These are phyloP conservation scores for Ammospiza nelsoni DNA, from an alignment of 2,113 vertebrate genomes.

Conservation along the genomic window DNA sequence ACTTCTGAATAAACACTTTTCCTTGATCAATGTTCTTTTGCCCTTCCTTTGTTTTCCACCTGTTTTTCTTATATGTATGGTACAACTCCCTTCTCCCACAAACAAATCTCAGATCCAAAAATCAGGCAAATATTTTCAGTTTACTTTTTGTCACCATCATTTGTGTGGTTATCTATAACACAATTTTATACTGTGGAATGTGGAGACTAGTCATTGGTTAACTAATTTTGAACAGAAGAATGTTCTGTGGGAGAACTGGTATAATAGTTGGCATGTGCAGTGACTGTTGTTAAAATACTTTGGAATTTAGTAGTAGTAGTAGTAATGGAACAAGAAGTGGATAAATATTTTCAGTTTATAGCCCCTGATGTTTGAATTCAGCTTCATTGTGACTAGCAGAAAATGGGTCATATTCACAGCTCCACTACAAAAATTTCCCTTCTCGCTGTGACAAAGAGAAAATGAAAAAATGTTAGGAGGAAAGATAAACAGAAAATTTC, in stretches of 20 bases:
- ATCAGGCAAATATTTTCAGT: not conserved
- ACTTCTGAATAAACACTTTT: not conserved
- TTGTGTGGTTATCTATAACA: not conserved
- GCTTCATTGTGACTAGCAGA: not conserved
- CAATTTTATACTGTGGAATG: not conserved
- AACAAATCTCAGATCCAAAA: not conserved
- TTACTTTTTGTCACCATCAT: not conserved
- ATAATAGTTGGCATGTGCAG: not conserved
- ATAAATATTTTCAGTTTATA: not conserved
- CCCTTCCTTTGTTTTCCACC: not conserved
- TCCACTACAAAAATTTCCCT: not conserved
- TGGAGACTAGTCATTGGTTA: not conserved
- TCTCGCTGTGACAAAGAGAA: not conserved
- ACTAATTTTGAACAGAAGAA: not conserved
- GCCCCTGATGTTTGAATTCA: not conserved
- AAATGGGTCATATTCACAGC: not conserved
- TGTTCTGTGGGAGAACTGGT: not conserved
- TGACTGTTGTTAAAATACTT: not conserved
- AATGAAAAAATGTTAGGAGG: not conserved
- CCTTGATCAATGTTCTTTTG: not conserved
- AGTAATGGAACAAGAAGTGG: not conserved
- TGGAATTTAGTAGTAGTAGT: not conserved
- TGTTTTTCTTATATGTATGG: not conserved
- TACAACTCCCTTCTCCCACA: not conserved
- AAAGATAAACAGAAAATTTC: not conserved